Percentiles rank a stretch among this genome's conserved stretches.
Evolutionary conservation across 2,113 vertebrate genomes (phyloP).

Genomic region (Spermophilus dauricus): DNA sequence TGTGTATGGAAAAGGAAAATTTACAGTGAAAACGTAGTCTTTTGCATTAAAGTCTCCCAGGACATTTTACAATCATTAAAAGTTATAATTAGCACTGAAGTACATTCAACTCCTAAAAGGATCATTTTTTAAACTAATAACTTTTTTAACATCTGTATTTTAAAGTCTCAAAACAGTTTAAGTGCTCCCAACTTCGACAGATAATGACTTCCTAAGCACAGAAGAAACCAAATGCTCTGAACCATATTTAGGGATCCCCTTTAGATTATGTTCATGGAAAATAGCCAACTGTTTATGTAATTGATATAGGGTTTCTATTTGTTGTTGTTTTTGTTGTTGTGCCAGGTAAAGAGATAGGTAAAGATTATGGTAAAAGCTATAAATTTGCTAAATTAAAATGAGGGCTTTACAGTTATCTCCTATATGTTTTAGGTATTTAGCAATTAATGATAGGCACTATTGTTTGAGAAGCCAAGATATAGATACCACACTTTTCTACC

Average conservation of each 20-base stretch:
- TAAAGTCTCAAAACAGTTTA: constrained; percentile 63
- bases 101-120: constrained; percentile 73
- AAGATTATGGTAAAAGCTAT: background rate
- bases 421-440: background rate
- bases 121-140: constrained; percentile 73
- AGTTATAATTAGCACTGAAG: constrained; percentile 75
- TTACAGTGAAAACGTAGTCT: constrained; percentile 57
- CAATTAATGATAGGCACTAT: background rate
- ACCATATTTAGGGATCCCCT: constrained; percentile 45
- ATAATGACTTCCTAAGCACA: constrained; percentile 60
- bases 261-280: constrained; percentile 39
- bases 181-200: background rate
- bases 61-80: constrained; percentile 62
- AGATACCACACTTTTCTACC: background rate
- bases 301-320: background rate
- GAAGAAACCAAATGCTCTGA: constrained; percentile 59
- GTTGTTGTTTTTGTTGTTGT: background rate
- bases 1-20: constrained; percentile 59
- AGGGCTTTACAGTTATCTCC: background rate
- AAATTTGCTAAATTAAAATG: background rate
- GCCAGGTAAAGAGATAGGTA: background rate
- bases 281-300: constrained; percentile 40
- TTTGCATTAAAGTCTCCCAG: constrained; percentile 62
- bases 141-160: constrained; percentile 77
- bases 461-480: background rate